Conservation (phyloP, 1,140 invertebrate genomes). For the Yoshiicerus persimilis region DNA sequence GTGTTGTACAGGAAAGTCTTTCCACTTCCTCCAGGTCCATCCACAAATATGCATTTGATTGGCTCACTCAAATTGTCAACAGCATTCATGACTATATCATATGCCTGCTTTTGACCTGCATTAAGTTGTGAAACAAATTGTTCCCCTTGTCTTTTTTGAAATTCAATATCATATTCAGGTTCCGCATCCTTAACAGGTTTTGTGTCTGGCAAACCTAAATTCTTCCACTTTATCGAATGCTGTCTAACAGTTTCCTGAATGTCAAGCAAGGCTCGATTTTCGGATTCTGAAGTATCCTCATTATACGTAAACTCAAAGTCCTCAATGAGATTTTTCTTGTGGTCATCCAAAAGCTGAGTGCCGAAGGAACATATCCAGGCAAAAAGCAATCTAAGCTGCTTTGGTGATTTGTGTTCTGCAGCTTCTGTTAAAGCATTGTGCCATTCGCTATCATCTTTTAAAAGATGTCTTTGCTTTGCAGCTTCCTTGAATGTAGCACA, state of each 20-base stretch:
- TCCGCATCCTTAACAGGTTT: background rate
- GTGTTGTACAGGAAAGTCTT: too few species aligned
- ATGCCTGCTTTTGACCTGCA: background rate
- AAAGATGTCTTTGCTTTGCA: constrained; percentile 38
- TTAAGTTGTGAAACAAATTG: background rate
- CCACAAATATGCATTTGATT: constrained; percentile 32
- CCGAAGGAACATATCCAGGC: constrained; percentile 43
- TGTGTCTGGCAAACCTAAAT: background rate
- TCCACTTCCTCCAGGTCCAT: too few species aligned
- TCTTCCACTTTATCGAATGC: too few species aligned
- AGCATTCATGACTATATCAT: background rate
- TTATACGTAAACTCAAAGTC: background rate
- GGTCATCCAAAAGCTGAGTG: background rate
- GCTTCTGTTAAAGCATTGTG: constrained; percentile 40
- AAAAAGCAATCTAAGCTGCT: constrained; percentile 47
- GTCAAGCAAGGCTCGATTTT: background rate
- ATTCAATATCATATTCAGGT: background rate
- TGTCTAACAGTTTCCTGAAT: background rate
- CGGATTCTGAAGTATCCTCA: background rate
- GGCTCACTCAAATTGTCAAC: background rate
- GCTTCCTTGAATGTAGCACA: constrained; percentile 46
- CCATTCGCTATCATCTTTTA: constrained; percentile 41
- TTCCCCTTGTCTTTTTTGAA: background rate
- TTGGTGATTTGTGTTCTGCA: background rate
- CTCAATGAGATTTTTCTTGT: background rate